phyloP scores from a whole-genome alignment of 2,888 invertebrate species.

The Scaptomyza tumidula region DNA sequence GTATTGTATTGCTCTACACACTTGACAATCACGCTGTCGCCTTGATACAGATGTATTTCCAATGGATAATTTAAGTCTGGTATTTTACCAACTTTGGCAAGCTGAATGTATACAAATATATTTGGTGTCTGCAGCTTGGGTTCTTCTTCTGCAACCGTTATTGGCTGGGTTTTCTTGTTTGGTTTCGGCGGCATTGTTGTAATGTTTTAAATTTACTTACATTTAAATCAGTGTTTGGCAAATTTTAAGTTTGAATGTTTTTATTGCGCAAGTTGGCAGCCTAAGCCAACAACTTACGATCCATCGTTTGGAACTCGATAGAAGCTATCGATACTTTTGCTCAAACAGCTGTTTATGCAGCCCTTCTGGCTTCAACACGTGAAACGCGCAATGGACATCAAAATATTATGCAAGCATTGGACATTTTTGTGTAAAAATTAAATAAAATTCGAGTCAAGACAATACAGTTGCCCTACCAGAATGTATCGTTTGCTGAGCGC shows the following conservation, averaged over 20 bases:
- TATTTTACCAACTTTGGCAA: slow-evolving; percentile 43
- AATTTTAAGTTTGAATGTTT: slow-evolving; percentile 1
- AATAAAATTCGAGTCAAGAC: slow-evolving; percentile 25
- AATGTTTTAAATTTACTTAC: slow-evolving; percentile 15
- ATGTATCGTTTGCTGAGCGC: slow-evolving; percentile 82
- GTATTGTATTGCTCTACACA: slow-evolving; percentile 67
- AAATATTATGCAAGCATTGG: slow-evolving; percentile 79
- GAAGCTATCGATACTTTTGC: slow-evolving; percentile 9
- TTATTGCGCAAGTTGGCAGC: slow-evolving; percentile 21
- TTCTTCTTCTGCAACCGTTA: rapidly evolving
- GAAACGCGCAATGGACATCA: slow-evolving; percentile 59
- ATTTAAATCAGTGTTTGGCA: slow-evolving; percentile 37
- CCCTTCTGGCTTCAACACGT: slow-evolving; percentile 52
- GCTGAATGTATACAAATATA: slow-evolving; percentile 74
- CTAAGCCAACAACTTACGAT: background rate
- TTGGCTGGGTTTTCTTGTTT: slow-evolving; percentile 12
- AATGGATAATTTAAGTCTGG: slow-evolving; percentile 36
- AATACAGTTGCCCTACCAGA: slow-evolving; percentile 36
- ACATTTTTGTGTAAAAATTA: slow-evolving; percentile 51
- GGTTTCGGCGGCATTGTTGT: slow-evolving; percentile 42
- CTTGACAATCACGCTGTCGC: slow-evolving; percentile 61
- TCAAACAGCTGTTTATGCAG: slow-evolving; percentile 15
- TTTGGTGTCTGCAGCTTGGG: slow-evolving; percentile 56
- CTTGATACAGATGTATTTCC: slow-evolving; percentile 69
- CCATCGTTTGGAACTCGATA: slow-evolving; percentile 6